Conservation (phyloP, 1,140 invertebrate species). For the Druon quercuslanigerum region DNA sequence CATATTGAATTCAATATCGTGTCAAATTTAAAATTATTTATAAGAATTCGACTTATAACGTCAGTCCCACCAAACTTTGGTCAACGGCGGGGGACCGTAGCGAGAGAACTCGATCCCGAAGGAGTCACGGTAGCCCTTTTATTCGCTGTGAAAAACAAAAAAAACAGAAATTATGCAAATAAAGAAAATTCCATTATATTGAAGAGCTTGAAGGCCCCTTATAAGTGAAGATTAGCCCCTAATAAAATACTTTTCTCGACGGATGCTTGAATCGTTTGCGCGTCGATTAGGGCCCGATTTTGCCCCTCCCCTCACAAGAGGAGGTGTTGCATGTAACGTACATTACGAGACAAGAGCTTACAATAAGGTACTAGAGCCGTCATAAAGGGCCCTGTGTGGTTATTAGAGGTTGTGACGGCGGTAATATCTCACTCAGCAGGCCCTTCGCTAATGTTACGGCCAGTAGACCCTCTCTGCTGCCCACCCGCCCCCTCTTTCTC, state of each 20-base stretch:
- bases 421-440: constrained; percentile 74
- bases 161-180: too few species aligned
- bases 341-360: constrained; percentile 57
- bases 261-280: constrained; percentile 57
- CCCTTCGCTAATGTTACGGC: constrained; percentile 70
- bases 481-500: constrained; percentile 36
- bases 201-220: constrained; percentile 12
- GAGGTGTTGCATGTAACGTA: constrained; percentile 57
- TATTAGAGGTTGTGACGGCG: constrained; percentile 73
- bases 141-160: too few species aligned
- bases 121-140: too few species aligned
- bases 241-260: constrained; percentile 51
- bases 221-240: constrained; percentile 51
- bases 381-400: constrained; percentile 72
- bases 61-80: too few species aligned
- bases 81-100: too few species aligned
- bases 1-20: too few species aligned
- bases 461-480: constrained; percentile 56
- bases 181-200: background rate
- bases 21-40: too few species aligned
- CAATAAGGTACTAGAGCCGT: constrained; percentile 69
- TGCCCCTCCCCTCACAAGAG: background rate
- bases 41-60: too few species aligned
- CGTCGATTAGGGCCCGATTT: constrained; percentile 47
- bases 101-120: too few species aligned